phyloP scores from a whole-genome alignment of 1,140 invertebrate species.

The Heliconius hermathena region DNA sequence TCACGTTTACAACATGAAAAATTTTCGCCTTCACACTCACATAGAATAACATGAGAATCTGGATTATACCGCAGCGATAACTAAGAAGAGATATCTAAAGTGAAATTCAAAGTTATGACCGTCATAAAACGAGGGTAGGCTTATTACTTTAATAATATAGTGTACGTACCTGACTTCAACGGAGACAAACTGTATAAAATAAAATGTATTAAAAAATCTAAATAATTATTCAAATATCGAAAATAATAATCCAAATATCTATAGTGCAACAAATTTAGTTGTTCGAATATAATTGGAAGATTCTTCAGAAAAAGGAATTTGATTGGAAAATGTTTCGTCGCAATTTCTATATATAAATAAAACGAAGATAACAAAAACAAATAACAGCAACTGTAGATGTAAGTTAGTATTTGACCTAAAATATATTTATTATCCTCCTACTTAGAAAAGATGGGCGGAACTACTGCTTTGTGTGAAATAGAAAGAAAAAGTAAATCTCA shows the following conservation, averaged over 20 bases:
- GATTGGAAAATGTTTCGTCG: neutral
- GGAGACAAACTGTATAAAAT: neutral
- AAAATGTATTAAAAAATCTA: neutral
- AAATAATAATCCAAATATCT: too few species aligned
- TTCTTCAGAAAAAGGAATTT: neutral
- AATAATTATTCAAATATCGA: neutral
- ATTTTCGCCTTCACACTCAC: constrained; percentile 45
- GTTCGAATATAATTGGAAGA: neutral
- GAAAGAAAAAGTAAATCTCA: neutral
- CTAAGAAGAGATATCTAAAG: constrained; percentile 23
- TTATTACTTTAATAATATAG: constrained; percentile 2
- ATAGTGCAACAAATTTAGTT: too few species aligned
- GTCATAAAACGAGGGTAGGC: constrained; percentile 11
- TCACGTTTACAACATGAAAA: constrained; percentile 64
- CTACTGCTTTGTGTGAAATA: neutral
- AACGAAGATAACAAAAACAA: neutral
- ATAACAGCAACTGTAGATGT: neutral
- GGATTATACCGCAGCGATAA: constrained; percentile 18
- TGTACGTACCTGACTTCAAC: neutral
- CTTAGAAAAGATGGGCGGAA: constrained; percentile 4
- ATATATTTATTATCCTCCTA: neutral
- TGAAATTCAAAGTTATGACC: constrained; percentile 21
- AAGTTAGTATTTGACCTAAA: neutral
- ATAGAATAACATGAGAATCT: constrained; percentile 40
- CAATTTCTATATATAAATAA: neutral